Conservation (phyloP, 2,888 invertebrate species). For the Kuschelorhynchus macadamiae region DNA sequence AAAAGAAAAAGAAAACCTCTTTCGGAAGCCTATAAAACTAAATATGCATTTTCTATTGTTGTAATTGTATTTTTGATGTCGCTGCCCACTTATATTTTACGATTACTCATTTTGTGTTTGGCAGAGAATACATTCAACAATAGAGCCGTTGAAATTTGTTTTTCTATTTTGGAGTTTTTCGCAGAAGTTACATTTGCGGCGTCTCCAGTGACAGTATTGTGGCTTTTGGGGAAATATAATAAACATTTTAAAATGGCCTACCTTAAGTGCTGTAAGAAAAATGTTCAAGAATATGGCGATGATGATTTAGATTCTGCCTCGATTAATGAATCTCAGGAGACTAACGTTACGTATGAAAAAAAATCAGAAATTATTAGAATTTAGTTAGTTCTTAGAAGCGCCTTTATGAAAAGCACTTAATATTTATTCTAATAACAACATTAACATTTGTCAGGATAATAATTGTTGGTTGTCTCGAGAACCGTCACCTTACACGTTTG, state of each 20-base stretch:
- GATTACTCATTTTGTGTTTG: not conserved
- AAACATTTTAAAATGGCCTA: conserved; percentile 54
- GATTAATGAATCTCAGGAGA: conserved; percentile 31
- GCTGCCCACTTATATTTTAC: not conserved
- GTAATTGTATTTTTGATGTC: not conserved
- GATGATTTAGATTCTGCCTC: conserved; percentile 49
- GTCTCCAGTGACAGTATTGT: conserved; percentile 35
- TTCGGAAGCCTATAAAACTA: conserved; percentile 4
- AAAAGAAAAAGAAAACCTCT: not conserved
- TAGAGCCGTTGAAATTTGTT: not conserved
- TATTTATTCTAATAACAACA: no score
- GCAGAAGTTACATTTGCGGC: not conserved
- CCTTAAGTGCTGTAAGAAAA: conserved; percentile 46
- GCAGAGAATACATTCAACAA: not conserved
- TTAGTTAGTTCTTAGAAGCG: no score
- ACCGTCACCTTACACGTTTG: no score
- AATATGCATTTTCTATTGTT: conserved; percentile 8
- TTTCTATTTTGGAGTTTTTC: not conserved
- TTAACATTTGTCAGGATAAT: no score
- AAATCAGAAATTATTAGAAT: no score
- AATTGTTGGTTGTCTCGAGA: no score
- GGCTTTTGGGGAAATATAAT: conserved; percentile 46
- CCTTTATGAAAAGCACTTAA: no score
- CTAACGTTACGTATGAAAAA: conserved; percentile 13
- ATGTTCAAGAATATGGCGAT: conserved; percentile 38